A percentile compares a stretch with the other conserved stretches of the same genome.
phyloP scores from a whole-genome alignment of 2,113 vertebrate species.

The Otus sunia region DNA sequence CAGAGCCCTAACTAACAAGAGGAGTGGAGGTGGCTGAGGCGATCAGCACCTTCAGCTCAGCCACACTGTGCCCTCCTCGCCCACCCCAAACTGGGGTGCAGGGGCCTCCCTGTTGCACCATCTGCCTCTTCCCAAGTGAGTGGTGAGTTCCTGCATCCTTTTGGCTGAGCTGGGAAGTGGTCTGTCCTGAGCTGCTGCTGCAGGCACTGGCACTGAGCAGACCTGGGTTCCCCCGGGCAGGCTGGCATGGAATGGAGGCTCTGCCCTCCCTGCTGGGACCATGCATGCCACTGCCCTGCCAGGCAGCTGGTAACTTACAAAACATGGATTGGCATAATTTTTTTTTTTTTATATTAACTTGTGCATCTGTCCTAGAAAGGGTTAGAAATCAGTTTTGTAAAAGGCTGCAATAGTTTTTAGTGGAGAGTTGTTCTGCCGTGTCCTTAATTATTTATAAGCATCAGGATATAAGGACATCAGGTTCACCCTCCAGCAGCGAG shows the following conservation, averaged over 20 bases:
- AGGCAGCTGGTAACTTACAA: neutral
- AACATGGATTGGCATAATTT: neutral
- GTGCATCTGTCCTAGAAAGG: neutral
- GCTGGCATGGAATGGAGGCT: neutral
- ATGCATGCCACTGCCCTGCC: rapidly evolving
- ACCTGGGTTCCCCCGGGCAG: neutral
- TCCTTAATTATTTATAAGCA: neutral
- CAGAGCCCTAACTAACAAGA: neutral
- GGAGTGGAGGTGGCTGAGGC: neutral
- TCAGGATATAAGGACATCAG: neutral
- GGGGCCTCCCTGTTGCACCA: neutral
- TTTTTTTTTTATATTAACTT: neutral
- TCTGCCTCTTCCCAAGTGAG: neutral
- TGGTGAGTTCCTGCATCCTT: neutral
- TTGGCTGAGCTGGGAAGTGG: neutral
- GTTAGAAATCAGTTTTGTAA: neutral
- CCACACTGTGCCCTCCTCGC: neutral
- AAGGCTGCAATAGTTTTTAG: neutral
- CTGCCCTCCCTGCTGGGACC: neutral
- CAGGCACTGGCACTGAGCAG: neutral
- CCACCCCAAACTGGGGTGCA: neutral
- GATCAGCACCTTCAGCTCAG: neutral
- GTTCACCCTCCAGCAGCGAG: neutral
- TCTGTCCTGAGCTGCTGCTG: neutral
- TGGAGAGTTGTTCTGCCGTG: neutral